Percentiles rank a stretch among this genome's conserved stretches.
phyloP scores from a whole-genome alignment of 2,113 vertebrate genomes.

The Agelaius phoeniceus region DNA sequence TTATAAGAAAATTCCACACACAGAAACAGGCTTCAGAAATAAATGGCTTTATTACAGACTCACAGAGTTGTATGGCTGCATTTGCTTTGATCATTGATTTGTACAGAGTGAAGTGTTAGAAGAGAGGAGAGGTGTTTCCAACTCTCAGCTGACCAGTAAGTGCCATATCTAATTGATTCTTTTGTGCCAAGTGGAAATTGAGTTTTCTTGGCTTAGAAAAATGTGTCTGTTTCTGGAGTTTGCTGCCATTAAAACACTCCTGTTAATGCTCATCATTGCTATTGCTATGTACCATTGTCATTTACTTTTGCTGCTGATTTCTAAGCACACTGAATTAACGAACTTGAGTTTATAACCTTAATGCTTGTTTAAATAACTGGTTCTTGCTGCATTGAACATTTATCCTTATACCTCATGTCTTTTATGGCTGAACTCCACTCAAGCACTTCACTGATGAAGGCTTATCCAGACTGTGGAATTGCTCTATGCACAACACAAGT shows the following conservation, averaged over 20 bases:
- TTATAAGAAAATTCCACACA: background rate
- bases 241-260: background rate
- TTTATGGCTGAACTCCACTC: background rate
- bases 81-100: slow-evolving; percentile 4
- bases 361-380: background rate
- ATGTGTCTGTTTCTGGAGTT: background rate
- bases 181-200: slow-evolving; percentile 28
- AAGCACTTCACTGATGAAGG: background rate
- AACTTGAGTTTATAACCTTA: background rate
- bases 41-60: background rate
- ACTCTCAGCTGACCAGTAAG: background rate
- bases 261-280: background rate
- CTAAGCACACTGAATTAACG: background rate
- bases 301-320: background rate
- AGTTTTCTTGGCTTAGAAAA: slow-evolving; percentile 25
- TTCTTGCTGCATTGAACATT: background rate
- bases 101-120: background rate
- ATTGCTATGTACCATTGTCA: background rate
- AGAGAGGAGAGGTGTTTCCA: background rate
- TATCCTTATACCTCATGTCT: background rate
- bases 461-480: background rate
- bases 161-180: slow-evolving; percentile 12
- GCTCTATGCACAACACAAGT: background rate
- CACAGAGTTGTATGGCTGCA: background rate
- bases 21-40: background rate